phyloP scores from a whole-genome alignment of 2,113 vertebrate genomes.

The Eonycteris spelaea region DNA sequence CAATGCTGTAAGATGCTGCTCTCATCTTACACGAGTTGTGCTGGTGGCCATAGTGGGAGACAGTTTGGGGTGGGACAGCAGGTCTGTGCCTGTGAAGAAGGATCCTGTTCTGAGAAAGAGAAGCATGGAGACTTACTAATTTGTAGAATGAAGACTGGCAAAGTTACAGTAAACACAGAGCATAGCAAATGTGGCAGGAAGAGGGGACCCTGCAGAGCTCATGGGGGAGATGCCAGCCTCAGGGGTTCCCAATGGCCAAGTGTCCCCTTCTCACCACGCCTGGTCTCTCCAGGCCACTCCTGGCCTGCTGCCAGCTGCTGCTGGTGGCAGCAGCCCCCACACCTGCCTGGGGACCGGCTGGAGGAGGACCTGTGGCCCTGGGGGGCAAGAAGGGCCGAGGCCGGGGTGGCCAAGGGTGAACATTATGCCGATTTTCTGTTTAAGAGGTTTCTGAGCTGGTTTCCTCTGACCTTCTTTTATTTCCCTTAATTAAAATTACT shows the following conservation, averaged over 20 bases:
- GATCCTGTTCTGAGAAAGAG: not conserved
- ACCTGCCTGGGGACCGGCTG: not conserved
- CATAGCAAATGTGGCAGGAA: not conserved
- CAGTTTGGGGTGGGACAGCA: not conserved
- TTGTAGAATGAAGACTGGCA: not conserved
- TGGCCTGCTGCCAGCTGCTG: not conserved
- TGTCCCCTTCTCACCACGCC: accelerated
- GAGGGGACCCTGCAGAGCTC: not conserved
- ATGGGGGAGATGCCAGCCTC: accelerated
- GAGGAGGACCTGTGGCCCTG: not conserved
- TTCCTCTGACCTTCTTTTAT: not conserved
- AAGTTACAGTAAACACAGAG: not conserved
- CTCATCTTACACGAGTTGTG: not conserved
- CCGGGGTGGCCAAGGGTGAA: not conserved
- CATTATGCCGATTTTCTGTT: not conserved
- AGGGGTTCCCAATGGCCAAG: not conserved
- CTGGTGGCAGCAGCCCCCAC: accelerated
- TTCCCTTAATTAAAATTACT: not conserved
- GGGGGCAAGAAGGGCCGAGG: not conserved
- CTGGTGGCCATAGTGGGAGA: accelerated
- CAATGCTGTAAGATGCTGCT: not conserved
- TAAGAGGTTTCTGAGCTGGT: not conserved
- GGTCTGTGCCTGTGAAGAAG: not conserved
- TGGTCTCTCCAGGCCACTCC: not conserved
- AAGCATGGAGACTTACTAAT: not conserved